Percentiles rank a stretch among this genome's conserved stretches.
phyloP scores from a whole-genome alignment of 2,888 invertebrate species.

The Heliconius erato region DNA sequence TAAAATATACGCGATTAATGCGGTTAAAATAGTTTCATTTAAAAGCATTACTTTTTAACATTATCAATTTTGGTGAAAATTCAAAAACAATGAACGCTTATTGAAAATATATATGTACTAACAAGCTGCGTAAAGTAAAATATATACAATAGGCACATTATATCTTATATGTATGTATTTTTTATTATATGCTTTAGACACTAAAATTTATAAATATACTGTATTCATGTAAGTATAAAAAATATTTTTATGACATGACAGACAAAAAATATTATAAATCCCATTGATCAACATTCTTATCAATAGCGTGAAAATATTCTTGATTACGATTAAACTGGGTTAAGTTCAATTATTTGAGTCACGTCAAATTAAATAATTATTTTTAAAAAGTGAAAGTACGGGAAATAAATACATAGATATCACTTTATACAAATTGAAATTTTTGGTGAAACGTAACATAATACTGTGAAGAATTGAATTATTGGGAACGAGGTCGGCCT shows the following conservation, averaged over 20 bases:
- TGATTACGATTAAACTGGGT: neutral
- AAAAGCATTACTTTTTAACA: neutral
- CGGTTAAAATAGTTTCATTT: no score
- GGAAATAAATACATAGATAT: neutral
- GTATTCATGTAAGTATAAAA: no score
- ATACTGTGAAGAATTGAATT: neutral
- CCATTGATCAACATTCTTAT: neutral
- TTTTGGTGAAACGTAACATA: neutral
- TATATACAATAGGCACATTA: no score
- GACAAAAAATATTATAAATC: neutral
- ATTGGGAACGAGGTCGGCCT: slow-evolving; percentile 1
- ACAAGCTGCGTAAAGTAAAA: no score
- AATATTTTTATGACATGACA: neutral
- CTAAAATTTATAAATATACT: no score
- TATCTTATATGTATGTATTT: no score
- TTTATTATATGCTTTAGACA: no score
- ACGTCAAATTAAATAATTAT: neutral
- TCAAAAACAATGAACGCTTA: no score
- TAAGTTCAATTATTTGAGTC: neutral
- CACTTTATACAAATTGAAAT: neutral
- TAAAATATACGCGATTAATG: no score
- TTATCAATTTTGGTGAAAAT: neutral
- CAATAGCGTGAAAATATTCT: neutral
- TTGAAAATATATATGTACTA: no score
- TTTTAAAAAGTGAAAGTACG: neutral